Conservation (phyloP, 2,888 invertebrate species). For the Lasioglossum malachurum region DNA sequence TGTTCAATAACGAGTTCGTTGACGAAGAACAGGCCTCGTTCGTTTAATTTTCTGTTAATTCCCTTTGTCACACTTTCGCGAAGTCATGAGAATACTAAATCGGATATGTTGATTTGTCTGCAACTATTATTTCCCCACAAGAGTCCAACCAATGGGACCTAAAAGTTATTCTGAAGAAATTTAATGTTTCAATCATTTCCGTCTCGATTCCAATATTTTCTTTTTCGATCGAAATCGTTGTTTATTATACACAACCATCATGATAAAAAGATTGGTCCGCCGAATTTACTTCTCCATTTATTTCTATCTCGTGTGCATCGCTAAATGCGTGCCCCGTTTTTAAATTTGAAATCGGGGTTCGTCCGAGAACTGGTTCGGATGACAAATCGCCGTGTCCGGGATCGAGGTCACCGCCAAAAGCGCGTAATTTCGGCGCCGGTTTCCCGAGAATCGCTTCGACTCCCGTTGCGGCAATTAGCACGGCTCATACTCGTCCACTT, state of each 20-base stretch:
- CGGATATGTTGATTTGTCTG: too few relatives aligned
- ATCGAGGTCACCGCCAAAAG: neutral
- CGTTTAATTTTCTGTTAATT: neutral
- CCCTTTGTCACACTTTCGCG: neutral
- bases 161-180: too few relatives aligned
- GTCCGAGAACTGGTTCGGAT: neutral
- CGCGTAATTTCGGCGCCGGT: neutral
- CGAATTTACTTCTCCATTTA: too few relatives aligned
- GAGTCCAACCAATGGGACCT: too few relatives aligned
- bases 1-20: neutral
- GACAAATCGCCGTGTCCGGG: neutral
- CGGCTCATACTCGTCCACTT: conserved; percentile 36
- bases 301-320: neutral
- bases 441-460: neutral
- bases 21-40: neutral
- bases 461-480: conserved; percentile 48
- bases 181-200: neutral
- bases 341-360: neutral
- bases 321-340: neutral
- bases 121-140: too few relatives aligned
- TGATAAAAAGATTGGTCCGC: neutral
- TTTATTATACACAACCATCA: too few relatives aligned
- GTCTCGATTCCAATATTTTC: neutral
- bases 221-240: neutral
- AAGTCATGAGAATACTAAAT: too few relatives aligned